Base-by-base conservation (phyloP, 2,797 vertebrate genomes). In the Sitta carolinensis region DNA sequence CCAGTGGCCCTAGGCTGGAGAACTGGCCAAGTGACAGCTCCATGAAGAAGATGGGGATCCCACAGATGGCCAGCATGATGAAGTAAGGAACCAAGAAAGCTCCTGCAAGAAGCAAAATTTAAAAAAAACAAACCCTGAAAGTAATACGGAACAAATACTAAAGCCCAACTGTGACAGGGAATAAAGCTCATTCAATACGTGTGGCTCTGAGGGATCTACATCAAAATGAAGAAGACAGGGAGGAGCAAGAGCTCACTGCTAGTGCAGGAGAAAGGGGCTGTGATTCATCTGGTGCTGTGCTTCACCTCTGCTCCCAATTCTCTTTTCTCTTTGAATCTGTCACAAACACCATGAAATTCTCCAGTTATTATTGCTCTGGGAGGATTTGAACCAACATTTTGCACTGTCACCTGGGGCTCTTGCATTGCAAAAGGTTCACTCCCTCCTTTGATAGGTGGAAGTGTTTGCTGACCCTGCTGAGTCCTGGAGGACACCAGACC, bases 21-120 rank as follows among this genome's bases (percentile, higher is more conserved):
- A 98, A 98, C 88, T 98, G 98, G 55, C 98, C 98, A n/a, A 98
- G 96, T 0, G 98, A 98, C 51, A 98, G 95, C 91, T 98, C 98
- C 51, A 98, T 98, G 94, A 98, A 98, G 96, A 98, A 98, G 87
- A 98, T 98, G 30, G 98, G 98, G 59, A 98, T 98, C 61, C 98
- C 98, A 0, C 98, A 98, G 95, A 98, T 98, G 77, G 97, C 97
- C 94, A 98, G 87, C 98, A 98, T 98, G 95, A 98, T 97, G 97
- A 98, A 98, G 80, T 98, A 98, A 81, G 98, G 98, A 93, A 98
- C 92, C 4, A 98, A 96, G 84, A 98, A 98, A 87, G 98, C 98
- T 16, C 98, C 98, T 98, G 96, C 1, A 83, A 43, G 36, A 94
- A 75, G 63, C 3, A 9, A 45, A 45, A 40, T 40, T 13, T 10